A percentile compares a stretch with the other conserved stretches of the same genome.
These are phyloP conservation scores for Ylistrum balloti DNA, from an alignment of 1,140 invertebrate species.

Conservation along the genomic window DNA sequence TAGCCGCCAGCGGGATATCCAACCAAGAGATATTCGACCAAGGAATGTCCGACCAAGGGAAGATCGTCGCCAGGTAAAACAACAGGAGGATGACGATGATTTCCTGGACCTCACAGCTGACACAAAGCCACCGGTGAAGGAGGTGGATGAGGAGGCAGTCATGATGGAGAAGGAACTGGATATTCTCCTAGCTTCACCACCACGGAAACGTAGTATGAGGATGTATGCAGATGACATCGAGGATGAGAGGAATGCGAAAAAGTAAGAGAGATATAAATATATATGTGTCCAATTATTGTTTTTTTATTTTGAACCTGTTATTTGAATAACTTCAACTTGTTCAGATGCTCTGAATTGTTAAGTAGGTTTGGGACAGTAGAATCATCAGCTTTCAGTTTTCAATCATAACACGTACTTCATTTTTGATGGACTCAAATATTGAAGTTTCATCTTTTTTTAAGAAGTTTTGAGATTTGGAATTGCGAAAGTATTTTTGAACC, in stretches of 20 bases:
- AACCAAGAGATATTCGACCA: too few relatives aligned
- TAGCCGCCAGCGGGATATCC: background rate
- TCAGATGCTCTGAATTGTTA: too few relatives aligned
- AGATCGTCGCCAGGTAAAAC: background rate
- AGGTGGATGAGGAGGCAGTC: slow-evolving; percentile 82
- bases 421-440: too few relatives aligned
- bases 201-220: slow-evolving; percentile 89
- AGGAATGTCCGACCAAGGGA: background rate
- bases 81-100: slow-evolving; percentile 51
- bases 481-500: too few relatives aligned
- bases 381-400: too few relatives aligned
- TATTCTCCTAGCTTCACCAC: slow-evolving; percentile 74
- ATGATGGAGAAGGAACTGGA: slow-evolving; percentile 73
- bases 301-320: too few relatives aligned
- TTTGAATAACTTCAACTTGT: too few relatives aligned
- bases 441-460: too few relatives aligned
- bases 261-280: slow-evolving; percentile 59
- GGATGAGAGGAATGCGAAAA: slow-evolving; percentile 83
- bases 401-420: too few relatives aligned
- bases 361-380: too few relatives aligned
- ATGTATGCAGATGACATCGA: slow-evolving; percentile 95
- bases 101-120: slow-evolving; percentile 56
- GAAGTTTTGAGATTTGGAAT: too few relatives aligned
- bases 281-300: too few relatives aligned
- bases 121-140: slow-evolving; percentile 61